phyloP scores from a whole-genome alignment of 23 tunicate genomes.

The Halocynthia aurantium region DNA sequence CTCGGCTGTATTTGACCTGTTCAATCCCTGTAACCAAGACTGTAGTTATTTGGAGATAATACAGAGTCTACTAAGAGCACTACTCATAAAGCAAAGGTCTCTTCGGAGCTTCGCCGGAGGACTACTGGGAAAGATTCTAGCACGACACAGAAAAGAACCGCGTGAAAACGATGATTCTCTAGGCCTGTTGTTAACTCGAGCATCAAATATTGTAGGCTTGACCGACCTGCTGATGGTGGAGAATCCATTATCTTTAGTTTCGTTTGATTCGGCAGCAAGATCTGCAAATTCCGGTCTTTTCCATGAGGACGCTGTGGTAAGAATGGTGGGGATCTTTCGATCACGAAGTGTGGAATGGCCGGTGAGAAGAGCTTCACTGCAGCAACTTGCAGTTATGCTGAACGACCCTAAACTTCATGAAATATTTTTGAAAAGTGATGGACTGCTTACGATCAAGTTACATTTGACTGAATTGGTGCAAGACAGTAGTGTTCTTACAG shows the following conservation, averaged over 20 bases:
- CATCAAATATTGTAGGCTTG: slow-evolving; percentile 33
- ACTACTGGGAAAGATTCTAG: slow-evolving; percentile 16
- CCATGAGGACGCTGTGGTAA: slow-evolving; percentile 62
- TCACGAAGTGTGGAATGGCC: slow-evolving; percentile 45
- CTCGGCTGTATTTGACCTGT: slow-evolving; percentile 31
- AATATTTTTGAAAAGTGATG: slow-evolving; percentile 46
- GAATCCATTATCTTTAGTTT: slow-evolving; percentile 57
- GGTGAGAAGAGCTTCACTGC: slow-evolving; percentile 63
- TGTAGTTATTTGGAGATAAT: slow-evolving; percentile 17
- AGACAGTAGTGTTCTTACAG: slow-evolving; percentile 45
- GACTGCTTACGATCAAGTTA: slow-evolving; percentile 32
- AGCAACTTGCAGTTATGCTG: slow-evolving; percentile 66
- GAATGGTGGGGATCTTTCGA: slow-evolving; percentile 70
- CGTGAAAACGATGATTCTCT: not conserved
- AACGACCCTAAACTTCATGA: slow-evolving; percentile 45
- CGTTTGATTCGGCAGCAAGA: slow-evolving; percentile 18
- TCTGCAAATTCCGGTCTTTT: slow-evolving; percentile 19
- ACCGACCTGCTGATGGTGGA: slow-evolving; percentile 71
- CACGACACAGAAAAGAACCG: slow-evolving; percentile 2
- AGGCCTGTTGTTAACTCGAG: not conserved
- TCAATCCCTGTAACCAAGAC: slow-evolving; percentile 16
- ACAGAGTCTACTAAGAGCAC: slow-evolving; percentile 34
- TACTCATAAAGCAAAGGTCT: slow-evolving; percentile 53
- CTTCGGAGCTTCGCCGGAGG: slow-evolving; percentile 47
- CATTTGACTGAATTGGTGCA: slow-evolving; percentile 38